Base-by-base conservation (phyloP, 2,888 invertebrate genomes). In the Conus canariensis region DNA sequence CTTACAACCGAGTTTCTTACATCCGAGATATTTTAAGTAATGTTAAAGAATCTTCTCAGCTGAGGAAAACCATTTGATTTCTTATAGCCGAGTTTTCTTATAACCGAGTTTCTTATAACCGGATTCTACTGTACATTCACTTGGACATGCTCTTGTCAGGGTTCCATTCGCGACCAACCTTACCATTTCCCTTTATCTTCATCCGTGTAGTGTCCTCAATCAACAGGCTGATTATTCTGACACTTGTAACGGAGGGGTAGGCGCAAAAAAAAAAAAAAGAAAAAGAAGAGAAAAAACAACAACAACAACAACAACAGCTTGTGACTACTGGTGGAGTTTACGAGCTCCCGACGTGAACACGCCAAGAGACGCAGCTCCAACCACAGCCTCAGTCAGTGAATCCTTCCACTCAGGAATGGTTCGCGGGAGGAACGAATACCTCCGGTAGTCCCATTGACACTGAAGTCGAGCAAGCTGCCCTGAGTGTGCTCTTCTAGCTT, bases 221-320 rank as follows among this genome's bases (percentile, higher is more conserved):
- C 70, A 74, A 74, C 70, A 74, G 22, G 70, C n/a, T 74, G 70
- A 74, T 74, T 74, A 74, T 74, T 74, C 70, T 74, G 70, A 74
- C 70, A 74, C 70, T 64, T 74, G 8, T 74, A 19, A 74, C 16
- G n/a, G 22, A 22, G 16, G 70, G 70, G 70, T 14, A 14, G 2
- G 70, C 45, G 4, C 45, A 45, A 45, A 45, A 2, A 45, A 4
- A 45, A 4, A 45, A 45, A 45, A 45, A 45, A 8, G n/a, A 22
- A 22, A 19, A 74, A n/a, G n/a, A n/a, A n/a, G n/a, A n/a, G n/a
- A 19, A 74, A 74, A 1, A 74, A 74, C 70, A 74, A 10, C 70
- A n/a, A n/a, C 70, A 22, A 74, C 70, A 19, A 74, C 19, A 74
- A 74, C 19, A 19, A 19, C 16, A 74, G 8, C 16, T 22, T 8